Evolutionary conservation across 2,888 invertebrate species (phyloP).

Genomic region (Lamellibrachia satsuma): DNA sequence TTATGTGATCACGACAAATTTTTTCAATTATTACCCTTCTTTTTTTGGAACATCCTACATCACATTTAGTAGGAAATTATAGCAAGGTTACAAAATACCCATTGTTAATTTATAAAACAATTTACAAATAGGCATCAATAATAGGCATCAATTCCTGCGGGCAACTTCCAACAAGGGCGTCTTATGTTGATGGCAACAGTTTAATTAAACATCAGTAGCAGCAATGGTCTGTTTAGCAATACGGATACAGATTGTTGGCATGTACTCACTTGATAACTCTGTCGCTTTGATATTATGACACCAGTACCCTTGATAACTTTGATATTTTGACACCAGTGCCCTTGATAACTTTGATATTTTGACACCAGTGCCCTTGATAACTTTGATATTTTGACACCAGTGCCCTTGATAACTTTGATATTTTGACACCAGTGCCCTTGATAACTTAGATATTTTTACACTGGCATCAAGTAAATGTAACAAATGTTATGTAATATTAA

Average conservation of each 20-base stretch:
- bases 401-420: no score
- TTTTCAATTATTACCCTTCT: no score
- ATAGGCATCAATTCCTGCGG: background rate
- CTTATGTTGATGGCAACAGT: background rate
- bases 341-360: no score
- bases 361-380: no score
- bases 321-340: no score
- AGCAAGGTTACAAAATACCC: background rate
- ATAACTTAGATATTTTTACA: background rate
- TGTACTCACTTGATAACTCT: background rate
- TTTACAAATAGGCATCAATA: background rate
- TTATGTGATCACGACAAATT: no score
- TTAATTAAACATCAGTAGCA: background rate
- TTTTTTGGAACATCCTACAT: background rate
- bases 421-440: no score
- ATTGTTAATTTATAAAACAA: constrained; percentile 1
- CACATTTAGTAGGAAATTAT: background rate
- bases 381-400: no score
- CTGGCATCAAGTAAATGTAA: background rate
- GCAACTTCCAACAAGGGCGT: background rate
- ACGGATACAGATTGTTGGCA: background rate
- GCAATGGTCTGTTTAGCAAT: background rate
- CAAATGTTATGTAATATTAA: background rate
- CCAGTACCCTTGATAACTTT: no score
- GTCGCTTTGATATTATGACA: background rate